Conservation (phyloP, 2,113 vertebrate species). For the Phaethornis superciliosus region DNA sequence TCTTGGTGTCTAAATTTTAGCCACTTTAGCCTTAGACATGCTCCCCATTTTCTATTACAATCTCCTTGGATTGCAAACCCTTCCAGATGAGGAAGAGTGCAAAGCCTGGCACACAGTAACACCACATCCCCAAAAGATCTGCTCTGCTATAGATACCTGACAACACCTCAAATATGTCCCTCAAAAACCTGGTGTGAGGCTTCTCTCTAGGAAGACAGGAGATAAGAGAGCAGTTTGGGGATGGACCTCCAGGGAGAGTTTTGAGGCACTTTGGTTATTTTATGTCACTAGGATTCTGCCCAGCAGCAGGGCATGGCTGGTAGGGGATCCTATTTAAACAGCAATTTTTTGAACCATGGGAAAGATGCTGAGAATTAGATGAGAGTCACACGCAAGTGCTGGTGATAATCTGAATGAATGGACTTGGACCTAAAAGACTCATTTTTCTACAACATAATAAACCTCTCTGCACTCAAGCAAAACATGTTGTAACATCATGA, state of each 20-base stretch:
- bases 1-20: neutral
- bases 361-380: neutral
- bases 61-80: neutral
- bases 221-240: neutral
- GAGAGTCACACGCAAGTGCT: neutral
- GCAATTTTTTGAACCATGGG: neutral
- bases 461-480: neutral
- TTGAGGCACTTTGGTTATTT: neutral
- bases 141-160: too few species aligned
- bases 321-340: neutral
- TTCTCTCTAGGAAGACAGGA: neutral
- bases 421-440: neutral
- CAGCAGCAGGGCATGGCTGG: neutral
- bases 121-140: neutral
- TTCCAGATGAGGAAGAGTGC: neutral
- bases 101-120: neutral
- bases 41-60: neutral
- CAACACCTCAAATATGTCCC: neutral
- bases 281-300: neutral
- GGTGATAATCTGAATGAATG: neutral
- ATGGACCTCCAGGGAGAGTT: neutral
- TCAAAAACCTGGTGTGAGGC: neutral
- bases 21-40: neutral
- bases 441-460: neutral
- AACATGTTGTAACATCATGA: neutral